Conservation (phyloP, 1,140 invertebrate genomes). For the Lucilia sericata region DNA sequence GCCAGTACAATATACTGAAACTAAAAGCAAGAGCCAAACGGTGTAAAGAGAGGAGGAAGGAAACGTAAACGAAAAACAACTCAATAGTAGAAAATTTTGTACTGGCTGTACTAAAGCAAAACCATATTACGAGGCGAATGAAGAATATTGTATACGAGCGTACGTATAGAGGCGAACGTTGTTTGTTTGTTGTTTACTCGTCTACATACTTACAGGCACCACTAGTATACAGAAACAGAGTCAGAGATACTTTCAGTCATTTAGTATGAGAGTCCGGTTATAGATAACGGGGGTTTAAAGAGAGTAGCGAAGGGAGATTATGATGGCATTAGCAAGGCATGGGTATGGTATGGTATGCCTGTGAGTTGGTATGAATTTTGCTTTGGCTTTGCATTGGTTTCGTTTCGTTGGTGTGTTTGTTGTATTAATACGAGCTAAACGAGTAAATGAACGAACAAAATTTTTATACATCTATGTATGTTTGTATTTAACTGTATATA, state of each 20-base stretch:
- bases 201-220: too few relatives aligned
- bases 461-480: background rate
- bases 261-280: background rate
- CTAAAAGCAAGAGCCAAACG: too few relatives aligned
- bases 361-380: background rate
- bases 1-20: background rate
- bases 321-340: background rate
- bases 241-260: background rate
- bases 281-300: background rate
- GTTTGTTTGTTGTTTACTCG: too few relatives aligned
- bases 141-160: background rate
- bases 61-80: background rate
- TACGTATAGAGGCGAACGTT: background rate
- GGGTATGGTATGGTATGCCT: background rate
- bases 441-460: conserved; percentile 40
- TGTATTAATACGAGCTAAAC: conserved; percentile 21
- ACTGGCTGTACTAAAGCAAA: conserved; percentile 39
- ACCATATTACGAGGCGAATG: background rate
- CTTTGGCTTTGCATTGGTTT: background rate
- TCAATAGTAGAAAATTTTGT: conserved; percentile 29
- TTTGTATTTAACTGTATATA: background rate
- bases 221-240: background rate
- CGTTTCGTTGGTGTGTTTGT: background rate
- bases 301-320: conserved; percentile 6
- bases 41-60: background rate